Evolutionary conservation across 2,797 vertebrate genomes (phyloP), one percentile per base, ranked within the genome.

Genomic region (Spheniscus humboldti): DNA sequence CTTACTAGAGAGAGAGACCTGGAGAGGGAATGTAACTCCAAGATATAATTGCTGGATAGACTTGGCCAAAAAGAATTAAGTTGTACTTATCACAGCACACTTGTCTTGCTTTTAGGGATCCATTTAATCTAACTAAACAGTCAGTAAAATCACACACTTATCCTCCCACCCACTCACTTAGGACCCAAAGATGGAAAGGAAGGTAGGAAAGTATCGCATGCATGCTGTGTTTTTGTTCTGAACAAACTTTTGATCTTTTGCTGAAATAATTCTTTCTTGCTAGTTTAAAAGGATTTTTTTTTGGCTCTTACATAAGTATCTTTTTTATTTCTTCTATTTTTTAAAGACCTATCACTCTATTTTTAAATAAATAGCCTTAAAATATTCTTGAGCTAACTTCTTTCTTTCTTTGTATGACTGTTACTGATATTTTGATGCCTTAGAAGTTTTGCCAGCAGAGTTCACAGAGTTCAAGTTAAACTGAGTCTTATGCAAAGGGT

Each of bases 401-500:
- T 96, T 84, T 91, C 37, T 88, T 88, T 77, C 64, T 90, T 90
- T 86, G 24, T 69, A 23, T 78, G 45, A 86, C 69, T 86, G 30
- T n/a, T 88, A 88, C 15, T 86, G 75, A 63, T 83, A 91, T 69
- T 92, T 86, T 64, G 30, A 83, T 95, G 60, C 37, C 71, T 96
- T 77, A 92, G 89, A 97, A 95, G 47, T 90, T 91, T 88, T 92
- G 87, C 92, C 95, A 94, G 14, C 43, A 81, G 62, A 92, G 92
- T 92, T 95, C 75, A 91, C 15, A 64, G 18, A 87, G 86, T 94
- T 96, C 93, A 94, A 56, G 64, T 86, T 75, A 91, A 92, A 81
- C 50, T 92, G 78, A 88, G 87, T 88, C 64, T 85, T 95, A 91
- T 64, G 86, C 57, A 80, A 88, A 91, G 45, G 41, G 37, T 94